Evolutionary conservation across 1,140 invertebrate species (phyloP).

Genomic region (Cydia amplana): DNA sequence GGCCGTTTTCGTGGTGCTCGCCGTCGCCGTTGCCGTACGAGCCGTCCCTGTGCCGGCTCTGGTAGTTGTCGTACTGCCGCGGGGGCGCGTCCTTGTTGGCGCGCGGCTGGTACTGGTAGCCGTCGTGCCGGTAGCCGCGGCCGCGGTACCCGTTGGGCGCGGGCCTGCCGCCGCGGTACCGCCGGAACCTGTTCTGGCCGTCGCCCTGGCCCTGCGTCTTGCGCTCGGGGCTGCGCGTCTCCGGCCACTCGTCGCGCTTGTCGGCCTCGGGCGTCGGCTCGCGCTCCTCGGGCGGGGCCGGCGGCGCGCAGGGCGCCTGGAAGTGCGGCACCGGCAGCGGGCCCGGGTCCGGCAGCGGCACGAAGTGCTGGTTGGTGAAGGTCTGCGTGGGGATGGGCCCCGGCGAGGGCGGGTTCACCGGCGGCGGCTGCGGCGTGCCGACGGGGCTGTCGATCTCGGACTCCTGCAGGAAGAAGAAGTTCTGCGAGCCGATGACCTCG

Average conservation of each 20-base stretch:
- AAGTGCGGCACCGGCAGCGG: constrained; percentile 66
- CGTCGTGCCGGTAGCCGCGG: constrained; percentile 43
- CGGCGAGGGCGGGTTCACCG: constrained; percentile 78
- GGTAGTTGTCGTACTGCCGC: constrained; percentile 61
- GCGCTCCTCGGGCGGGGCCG: constrained; percentile 50
- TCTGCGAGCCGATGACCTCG: constrained; percentile 86
- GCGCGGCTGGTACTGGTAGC: constrained; percentile 45
- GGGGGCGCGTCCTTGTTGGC: constrained; percentile 48
- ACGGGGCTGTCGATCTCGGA: constrained; percentile 87
- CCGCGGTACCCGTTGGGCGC: constrained; percentile 69
- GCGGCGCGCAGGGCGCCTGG: constrained; percentile 57
- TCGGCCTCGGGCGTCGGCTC: constrained; percentile 50
- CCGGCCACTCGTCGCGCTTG: constrained; percentile 58
- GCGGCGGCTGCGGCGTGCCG: constrained; percentile 69
- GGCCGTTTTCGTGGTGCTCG: constrained; percentile 62
- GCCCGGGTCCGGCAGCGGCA: constrained; percentile 62
- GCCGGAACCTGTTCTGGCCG: constrained; percentile 61
- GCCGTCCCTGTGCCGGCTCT: constrained; percentile 57
- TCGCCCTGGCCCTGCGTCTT: constrained; percentile 69
- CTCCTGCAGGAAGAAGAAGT: constrained; percentile 88
- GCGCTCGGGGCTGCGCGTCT: constrained; percentile 63
- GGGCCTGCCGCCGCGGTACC: constrained; percentile 52
- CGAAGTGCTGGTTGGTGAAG: constrained; percentile 88
- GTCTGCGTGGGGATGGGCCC: constrained; percentile 87
- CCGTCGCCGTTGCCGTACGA: constrained; percentile 71